Conservation (phyloP, 2,797 vertebrate genomes). For the Tachyglossus aculeatus region DNA sequence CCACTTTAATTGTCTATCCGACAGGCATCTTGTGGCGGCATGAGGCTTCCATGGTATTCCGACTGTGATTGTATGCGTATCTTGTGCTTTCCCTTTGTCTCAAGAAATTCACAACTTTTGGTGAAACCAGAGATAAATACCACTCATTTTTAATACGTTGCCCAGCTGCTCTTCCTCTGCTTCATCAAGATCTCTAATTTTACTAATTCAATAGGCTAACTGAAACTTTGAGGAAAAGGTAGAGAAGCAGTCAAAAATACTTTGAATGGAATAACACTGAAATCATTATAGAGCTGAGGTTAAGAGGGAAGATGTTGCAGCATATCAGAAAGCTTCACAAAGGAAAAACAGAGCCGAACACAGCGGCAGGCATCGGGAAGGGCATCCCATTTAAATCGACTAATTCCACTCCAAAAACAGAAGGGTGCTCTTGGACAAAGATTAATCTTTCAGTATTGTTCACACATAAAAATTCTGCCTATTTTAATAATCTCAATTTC, state of each 20-base stretch:
- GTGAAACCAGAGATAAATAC: conserved; percentile 26
- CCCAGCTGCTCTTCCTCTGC: conserved; percentile 5
- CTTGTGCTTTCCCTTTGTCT: conserved; percentile 56
- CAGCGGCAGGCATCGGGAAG: conserved; percentile 34
- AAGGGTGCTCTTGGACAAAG: conserved; percentile 58
- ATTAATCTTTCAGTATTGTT: conserved; percentile 63
- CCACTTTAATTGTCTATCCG: conserved; percentile 96
- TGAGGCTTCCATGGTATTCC: conserved; percentile 76
- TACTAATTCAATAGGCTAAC: conserved; percentile 3
- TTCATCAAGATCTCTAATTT: conserved; percentile 36
- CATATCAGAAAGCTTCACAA: conserved; percentile 61
- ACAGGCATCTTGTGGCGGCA: conserved; percentile 84
- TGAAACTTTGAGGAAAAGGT: neutral
- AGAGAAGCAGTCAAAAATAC: neutral
- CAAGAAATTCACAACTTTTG: conserved; percentile 47
- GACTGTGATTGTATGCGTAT: conserved; percentile 51
- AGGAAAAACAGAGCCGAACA: conserved; percentile 52
- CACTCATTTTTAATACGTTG: neutral
- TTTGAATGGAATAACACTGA: conserved; percentile 58
- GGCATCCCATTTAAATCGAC: conserved; percentile 45
- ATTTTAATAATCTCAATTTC: conserved; percentile 36
- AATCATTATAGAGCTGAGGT: conserved; percentile 41
- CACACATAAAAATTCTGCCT: conserved; percentile 49
- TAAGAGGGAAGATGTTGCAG: conserved; percentile 57
- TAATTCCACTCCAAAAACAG: conserved; percentile 64